Evolutionary conservation across 2,113 vertebrate genomes (phyloP), one percentile per base, ranked within the genome.

Genomic region (Cyprinodon tularosa): DNA sequence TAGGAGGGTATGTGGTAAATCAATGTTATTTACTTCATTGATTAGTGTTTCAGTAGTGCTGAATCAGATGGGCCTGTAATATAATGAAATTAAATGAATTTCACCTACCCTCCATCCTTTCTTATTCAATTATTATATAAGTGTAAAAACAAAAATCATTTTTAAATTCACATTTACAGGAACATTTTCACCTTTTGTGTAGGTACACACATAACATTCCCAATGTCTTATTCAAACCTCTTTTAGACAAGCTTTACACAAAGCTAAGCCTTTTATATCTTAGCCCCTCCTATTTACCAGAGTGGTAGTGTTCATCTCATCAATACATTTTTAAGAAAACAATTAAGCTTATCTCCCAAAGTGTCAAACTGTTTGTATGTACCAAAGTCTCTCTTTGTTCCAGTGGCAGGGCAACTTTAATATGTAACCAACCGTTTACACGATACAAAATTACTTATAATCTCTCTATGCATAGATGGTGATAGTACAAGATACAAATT

Each of bases 391-490:
- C 76, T 72, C 60, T 53, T 76, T 20, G 62, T 74, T 86, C 77
- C 84, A 83, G 78, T 82, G 71, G 66, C 69, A 76, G 62, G 12
- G 44, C 48, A 38, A 59, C 77, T 88, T 59, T 84, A 86, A 84
- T 68, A 86, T 77, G 87, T 71, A 89, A 91, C 83, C 82, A 83
- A 62, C 78, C 86, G 75, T 86, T 90, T 64, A 85, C 85, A 91
- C 77, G 42, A 86, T 87, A 86, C 82, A 88, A 90, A 90, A 90
- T 88, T 63, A 89, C 82, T 81, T 68, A 71, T 89, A 88, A 88
- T 91, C 81, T 91, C 84, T 83, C 87, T 73, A 90, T 90, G 90
- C 90, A 90, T 90, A 88, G 86, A 90, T 91, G 86, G 76, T 39
- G 71, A 62, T 81, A 17, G 65, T 77, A 86, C 78, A 48, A 84